These are phyloP conservation scores for Smutsia temminckii DNA, from an alignment of 2,797 vertebrate species.

Conservation along the genomic window DNA sequence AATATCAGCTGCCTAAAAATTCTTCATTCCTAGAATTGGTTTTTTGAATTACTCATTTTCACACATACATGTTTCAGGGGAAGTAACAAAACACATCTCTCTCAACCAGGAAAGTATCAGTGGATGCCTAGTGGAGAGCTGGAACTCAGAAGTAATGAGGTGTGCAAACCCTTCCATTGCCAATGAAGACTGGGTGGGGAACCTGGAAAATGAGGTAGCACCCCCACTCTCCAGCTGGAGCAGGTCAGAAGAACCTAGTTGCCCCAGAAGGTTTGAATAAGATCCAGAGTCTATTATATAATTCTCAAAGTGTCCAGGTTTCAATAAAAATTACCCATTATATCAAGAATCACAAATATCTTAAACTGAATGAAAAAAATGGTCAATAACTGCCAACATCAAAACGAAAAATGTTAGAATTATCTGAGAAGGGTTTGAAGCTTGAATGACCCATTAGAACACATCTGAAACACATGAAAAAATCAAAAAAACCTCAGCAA, in stretches of 20 bases:
- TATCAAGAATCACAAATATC: background rate
- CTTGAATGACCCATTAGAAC: background rate
- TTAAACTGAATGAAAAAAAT: background rate
- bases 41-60: conserved; percentile 34
- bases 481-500: background rate
- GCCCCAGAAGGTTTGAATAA: background rate
- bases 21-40: background rate
- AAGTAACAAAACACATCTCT: background rate
- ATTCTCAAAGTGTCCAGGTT: background rate
- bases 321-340: background rate
- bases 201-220: background rate
- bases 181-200: background rate
- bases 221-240: background rate
- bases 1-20: background rate
- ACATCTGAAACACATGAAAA: background rate
- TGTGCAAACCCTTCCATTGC: background rate
- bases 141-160: background rate
- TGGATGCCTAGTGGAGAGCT: background rate
- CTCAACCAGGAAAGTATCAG: background rate
- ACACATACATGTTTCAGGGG: background rate
- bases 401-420: background rate
- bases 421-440: background rate
- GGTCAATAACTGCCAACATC: background rate
- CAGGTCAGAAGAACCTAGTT: background rate
- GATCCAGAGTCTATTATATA: background rate